phyloP scores from a whole-genome alignment of 2,113 vertebrate genomes.

The Opisthocomus hoazin region DNA sequence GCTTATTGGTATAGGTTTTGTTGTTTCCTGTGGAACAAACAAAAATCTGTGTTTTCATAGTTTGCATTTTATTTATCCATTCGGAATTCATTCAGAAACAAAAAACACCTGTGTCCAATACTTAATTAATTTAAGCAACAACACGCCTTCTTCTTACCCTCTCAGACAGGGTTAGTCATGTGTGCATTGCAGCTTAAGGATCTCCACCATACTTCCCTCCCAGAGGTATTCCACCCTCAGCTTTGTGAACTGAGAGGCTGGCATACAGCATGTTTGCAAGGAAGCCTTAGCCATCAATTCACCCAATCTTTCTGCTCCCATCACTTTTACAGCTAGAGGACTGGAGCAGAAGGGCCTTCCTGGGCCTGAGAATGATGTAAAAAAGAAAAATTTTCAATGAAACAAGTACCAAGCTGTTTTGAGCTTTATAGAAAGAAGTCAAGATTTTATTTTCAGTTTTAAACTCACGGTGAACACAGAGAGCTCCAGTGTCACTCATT shows the following conservation, averaged over 20 bases:
- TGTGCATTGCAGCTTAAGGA: background rate
- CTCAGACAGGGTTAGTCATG: background rate
- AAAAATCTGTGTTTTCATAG: background rate
- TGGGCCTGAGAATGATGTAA: background rate
- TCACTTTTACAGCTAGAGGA: background rate
- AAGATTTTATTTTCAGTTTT: background rate
- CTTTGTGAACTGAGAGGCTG: background rate
- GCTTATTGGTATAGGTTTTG: too few relatives aligned
- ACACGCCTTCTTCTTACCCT: background rate
- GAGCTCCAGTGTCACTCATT: background rate
- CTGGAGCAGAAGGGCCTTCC: background rate
- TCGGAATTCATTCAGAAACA: background rate
- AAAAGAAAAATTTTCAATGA: background rate
- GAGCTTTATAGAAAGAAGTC: background rate
- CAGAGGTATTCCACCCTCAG: background rate
- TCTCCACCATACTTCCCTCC: background rate
- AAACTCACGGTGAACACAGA: accelerated
- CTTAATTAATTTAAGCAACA: background rate
- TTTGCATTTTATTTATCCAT: background rate
- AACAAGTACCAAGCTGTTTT: background rate
- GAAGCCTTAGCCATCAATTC: background rate
- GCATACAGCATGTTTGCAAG: background rate
- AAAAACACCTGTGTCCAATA: background rate
- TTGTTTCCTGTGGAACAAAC: background rate
- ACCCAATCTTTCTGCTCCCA: background rate